A percentile compares a stretch with the other conserved stretches of the same genome.
Evolutionary conservation across 2,888 invertebrate genomes (phyloP).

Genomic region (Trissolcus brochymenae): DNA sequence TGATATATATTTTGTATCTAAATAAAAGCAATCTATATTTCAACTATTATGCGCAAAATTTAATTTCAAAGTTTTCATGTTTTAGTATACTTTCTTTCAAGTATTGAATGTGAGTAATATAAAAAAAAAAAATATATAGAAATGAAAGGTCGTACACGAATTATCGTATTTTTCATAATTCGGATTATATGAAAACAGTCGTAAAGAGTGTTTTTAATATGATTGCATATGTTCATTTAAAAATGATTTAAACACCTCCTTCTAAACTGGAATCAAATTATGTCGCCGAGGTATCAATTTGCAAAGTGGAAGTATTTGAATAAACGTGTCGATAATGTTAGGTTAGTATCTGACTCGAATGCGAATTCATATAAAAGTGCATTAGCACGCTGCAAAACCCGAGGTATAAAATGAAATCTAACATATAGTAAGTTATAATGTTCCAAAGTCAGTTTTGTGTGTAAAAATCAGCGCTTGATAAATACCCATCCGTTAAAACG

Average conservation of each 20-base stretch:
- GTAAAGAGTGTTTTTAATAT: not conserved
- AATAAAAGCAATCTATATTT: no score
- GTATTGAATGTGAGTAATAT: not conserved
- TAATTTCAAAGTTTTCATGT: no score
- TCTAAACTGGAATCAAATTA: conserved; percentile 25
- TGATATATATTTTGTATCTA: no score
- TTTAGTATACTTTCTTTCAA: not conserved
- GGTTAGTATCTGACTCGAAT: conserved; percentile 12
- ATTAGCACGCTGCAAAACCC: conserved; percentile 8
- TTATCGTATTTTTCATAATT: no score
- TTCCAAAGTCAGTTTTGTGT: conserved; percentile 20
- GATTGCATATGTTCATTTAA: not conserved
- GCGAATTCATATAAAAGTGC: conserved; percentile 21
- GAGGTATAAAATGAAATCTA: conserved; percentile 12
- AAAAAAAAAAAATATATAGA: not conserved
- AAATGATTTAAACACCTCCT: conserved; percentile 11
- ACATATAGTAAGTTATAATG: conserved; percentile 30
- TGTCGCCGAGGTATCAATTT: conserved; percentile 23
- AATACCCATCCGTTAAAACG: conserved; percentile 38
- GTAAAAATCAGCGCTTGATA: conserved; percentile 43
- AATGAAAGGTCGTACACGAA: not conserved
- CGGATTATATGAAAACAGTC: no score
- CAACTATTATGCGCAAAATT: no score
- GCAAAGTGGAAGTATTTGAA: conserved; percentile 13
- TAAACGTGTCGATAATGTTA: conserved; percentile 23